Evolutionary conservation across 2,888 invertebrate species (phyloP).

Genomic region (Caenorhabditis sp.): DNA sequence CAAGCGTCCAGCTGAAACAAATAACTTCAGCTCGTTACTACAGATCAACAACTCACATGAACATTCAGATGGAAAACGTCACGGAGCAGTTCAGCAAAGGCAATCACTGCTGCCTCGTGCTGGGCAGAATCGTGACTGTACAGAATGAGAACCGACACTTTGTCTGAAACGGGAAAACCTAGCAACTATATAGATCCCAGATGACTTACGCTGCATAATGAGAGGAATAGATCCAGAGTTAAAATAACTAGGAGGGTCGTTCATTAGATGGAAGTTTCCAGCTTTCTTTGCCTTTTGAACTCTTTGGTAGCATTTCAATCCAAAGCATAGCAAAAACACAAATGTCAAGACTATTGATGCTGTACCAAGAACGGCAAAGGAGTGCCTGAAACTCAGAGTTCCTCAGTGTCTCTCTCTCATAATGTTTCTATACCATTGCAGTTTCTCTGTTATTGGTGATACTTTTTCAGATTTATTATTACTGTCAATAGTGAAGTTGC

Average conservation of each 20-base stretch:
- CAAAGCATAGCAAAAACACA: slow-evolving; percentile 6
- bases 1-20: slow-evolving; percentile 79
- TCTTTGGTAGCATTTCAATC: slow-evolving; percentile 16
- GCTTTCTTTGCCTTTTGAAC: slow-evolving; percentile 30
- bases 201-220: slow-evolving; percentile 40
- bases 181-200: not conserved
- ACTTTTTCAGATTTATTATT: slow-evolving; percentile 13
- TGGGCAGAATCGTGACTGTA: slow-evolving; percentile 80
- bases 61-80: slow-evolving; percentile 78
- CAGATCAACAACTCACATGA: slow-evolving; percentile 60
- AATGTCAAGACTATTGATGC: slow-evolving; percentile 1
- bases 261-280: slow-evolving; percentile 22
- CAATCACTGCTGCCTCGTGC: slow-evolving; percentile 80
- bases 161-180: slow-evolving; percentile 46
- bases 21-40: not conserved
- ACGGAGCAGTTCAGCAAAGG: slow-evolving; percentile 78
- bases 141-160: slow-evolving; percentile 76
- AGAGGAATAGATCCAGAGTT: slow-evolving; percentile 40
- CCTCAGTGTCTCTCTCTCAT: not conserved
- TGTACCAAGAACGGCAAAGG: slow-evolving; percentile 16
- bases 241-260: slow-evolving; percentile 20
- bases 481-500: slow-evolving; percentile 18
- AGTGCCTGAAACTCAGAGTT: slow-evolving; percentile 38
- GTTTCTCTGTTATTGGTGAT: not conserved
- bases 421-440: slow-evolving; percentile 12